Evolutionary conservation across 1,140 invertebrate genomes (phyloP), one percentile per base, ranked within the genome.

Genomic region (Sitodiplosis mosellana): DNA sequence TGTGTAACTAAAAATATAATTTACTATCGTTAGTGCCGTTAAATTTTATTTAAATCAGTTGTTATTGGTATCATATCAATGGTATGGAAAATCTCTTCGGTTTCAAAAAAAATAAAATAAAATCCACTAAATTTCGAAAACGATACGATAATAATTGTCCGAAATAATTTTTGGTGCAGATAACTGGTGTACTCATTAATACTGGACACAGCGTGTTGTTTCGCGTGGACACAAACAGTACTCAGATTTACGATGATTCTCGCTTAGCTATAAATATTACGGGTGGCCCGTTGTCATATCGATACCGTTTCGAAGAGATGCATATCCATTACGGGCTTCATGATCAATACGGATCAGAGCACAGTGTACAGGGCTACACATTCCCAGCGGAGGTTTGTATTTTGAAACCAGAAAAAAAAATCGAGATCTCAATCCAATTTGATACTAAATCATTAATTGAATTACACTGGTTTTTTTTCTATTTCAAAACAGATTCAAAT

Each of bases 151-250:
- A 8, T 8, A 36, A 36, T 10, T n/a, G 8, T 10, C n/a, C 8
- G 8, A 36, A 36, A 36, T n/a, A 36, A 36, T 36, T 10, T 36
- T 37, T 40, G 33, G 61, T 64, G 12, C 67, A 89, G 84, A 79
- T 88, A 57, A 83, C 81, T 52, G 91, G 89, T 1, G 67, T 81
- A 18, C 78, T 97, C 37, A 78, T 76, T 52, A 96, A 96, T 65
- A 94, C 88, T 1, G 91, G 91, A 0, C 90, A 95, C 64, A 87
- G 89, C 48, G 84, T 96, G 42, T 83, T 93, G 52, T 87, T 96
- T 65, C 83, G 82, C 1, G 81, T 90, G 22, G 87, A 92, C 57
- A 86, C 87, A 56, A 80, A 83, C 54, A 81, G 77, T 1, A 58
- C 59, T 15, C 57, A 57, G 49, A 63, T 63, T 45, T 64, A 63